phyloP scores from a whole-genome alignment of 1,140 invertebrate species.

The Polypedilum pembai region DNA sequence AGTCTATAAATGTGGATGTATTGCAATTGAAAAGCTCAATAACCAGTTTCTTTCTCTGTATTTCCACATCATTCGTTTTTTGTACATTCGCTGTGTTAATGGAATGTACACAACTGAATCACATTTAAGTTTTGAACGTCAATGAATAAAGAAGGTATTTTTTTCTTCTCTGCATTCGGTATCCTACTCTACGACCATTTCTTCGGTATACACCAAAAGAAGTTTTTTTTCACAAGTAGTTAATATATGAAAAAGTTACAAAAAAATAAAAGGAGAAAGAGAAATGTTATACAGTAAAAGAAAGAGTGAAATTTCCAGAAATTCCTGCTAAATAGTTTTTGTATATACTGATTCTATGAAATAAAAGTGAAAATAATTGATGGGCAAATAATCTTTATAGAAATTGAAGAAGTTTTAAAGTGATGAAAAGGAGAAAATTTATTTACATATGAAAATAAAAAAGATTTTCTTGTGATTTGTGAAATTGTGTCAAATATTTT shows the following conservation, averaged over 20 bases:
- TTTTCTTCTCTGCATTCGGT: not conserved
- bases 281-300: slow-evolving; percentile 23
- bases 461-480: not conserved
- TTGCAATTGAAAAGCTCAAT: not conserved
- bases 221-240: not conserved
- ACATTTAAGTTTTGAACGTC: slow-evolving; percentile 23
- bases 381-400: not conserved
- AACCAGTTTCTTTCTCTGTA: slow-evolving; percentile 18
- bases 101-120: slow-evolving; percentile 15
- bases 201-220: not conserved
- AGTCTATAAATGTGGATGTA: no score
- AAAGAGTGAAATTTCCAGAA: slow-evolving; percentile 26
- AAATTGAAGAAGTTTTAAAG: not conserved
- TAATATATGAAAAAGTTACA: not conserved
- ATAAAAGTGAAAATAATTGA: slow-evolving; percentile 1
- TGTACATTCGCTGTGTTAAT: not conserved
- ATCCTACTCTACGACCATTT: not conserved
- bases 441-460: not conserved
- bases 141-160: slow-evolving; percentile 22
- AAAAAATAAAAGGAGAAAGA: slow-evolving; percentile 3
- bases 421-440: not conserved
- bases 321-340: slow-evolving; percentile 5
- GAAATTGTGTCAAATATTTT: slow-evolving; percentile 1
- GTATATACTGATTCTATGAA: not conserved
- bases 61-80: slow-evolving; percentile 15